Evolutionary conservation across 2,113 vertebrate species (phyloP).

Genomic region (Crotophaga sulcirostris): DNA sequence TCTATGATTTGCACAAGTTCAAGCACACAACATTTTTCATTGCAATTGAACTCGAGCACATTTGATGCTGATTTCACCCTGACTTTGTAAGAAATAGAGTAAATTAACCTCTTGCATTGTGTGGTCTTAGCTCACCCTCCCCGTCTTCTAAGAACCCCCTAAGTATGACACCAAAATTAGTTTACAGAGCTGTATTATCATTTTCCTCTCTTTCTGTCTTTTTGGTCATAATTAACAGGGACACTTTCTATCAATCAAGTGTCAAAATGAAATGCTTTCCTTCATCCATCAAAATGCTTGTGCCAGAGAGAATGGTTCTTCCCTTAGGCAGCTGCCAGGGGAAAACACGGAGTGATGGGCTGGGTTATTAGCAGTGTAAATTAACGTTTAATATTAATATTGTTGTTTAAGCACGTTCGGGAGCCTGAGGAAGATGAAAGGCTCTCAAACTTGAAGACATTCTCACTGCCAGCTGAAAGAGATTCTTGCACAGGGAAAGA

Average conservation of each 20-base stretch:
- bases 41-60: not conserved
- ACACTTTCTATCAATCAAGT: not conserved
- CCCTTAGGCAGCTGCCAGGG: not conserved
- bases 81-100: not conserved
- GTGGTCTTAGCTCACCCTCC: not conserved
- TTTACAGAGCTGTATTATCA: not conserved
- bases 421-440: not conserved
- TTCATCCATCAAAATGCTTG: not conserved
- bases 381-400: not conserved
- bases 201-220: not conserved
- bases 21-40: not conserved
- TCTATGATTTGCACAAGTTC: not conserved
- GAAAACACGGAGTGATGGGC: not conserved
- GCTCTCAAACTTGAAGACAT: not conserved
- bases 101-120: not conserved
- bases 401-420: not conserved
- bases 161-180: not conserved
- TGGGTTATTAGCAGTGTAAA: not conserved
- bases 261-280: not conserved
- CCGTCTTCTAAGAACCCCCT: not conserved
- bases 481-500: not conserved
- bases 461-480: not conserved
- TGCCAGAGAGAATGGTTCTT: not conserved
- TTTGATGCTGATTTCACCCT: not conserved
- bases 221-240: not conserved